Evolutionary conservation across 2,797 vertebrate genomes (phyloP).

Genomic region (Margarornis squamiger): DNA sequence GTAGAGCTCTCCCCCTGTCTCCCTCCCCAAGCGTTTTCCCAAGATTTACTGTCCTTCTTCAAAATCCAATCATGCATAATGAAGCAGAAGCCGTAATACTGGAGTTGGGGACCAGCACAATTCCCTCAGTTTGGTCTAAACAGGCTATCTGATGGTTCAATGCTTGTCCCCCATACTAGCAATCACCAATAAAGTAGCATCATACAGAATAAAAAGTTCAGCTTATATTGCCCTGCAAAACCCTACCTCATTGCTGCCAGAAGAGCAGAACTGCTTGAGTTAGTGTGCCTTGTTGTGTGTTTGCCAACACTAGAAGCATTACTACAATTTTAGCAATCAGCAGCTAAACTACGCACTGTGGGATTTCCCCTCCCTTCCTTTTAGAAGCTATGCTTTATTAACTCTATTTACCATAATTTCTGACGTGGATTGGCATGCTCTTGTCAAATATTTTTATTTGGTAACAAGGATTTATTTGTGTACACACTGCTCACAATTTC

Average conservation of each 20-base stretch:
- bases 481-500: neutral
- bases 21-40: neutral
- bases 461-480: neutral
- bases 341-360: neutral
- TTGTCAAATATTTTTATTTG: neutral
- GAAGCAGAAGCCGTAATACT: neutral
- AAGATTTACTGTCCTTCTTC: neutral
- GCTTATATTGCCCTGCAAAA: neutral
- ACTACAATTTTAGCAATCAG: neutral
- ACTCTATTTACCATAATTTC: neutral
- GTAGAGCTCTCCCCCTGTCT: neutral
- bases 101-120: neutral
- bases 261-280: neutral
- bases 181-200: neutral
- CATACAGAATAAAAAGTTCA: neutral
- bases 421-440: neutral
- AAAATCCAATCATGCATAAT: neutral
- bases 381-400: neutral
- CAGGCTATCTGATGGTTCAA: neutral
- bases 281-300: neutral
- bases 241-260: neutral
- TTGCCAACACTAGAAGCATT: neutral
- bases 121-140: neutral
- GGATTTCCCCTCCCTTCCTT: fast-evolving
- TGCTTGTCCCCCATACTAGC: neutral